Evolutionary conservation across 2,113 vertebrate species (phyloP).

Genomic region (Chascanopsetta lugubris): DNA sequence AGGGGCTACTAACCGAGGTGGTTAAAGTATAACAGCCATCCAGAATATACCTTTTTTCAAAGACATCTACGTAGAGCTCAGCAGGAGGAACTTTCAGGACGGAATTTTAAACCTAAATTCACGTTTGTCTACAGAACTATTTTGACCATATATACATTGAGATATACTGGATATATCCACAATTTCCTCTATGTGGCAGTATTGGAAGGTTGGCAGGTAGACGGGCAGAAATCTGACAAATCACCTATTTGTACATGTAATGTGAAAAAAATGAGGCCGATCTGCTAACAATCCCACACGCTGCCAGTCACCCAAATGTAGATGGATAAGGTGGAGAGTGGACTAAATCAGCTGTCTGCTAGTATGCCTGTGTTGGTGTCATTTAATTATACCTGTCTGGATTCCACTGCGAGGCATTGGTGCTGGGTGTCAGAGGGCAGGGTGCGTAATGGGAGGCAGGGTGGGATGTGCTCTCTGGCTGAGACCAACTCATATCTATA

Average conservation of each 20-base stretch:
- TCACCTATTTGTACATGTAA: slow-evolving; percentile 31
- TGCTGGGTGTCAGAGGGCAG: slow-evolving; percentile 21
- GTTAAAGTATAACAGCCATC: slow-evolving; percentile 59
- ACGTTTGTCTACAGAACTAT: slow-evolving; percentile 1
- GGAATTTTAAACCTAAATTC: slow-evolving; percentile 48
- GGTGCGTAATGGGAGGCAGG: slow-evolving; percentile 49
- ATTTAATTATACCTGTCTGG: slow-evolving; percentile 37
- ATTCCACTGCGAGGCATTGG: slow-evolving; percentile 9
- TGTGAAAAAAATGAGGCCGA: slow-evolving; percentile 32
- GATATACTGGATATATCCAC: not conserved
- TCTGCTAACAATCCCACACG: slow-evolving; percentile 1
- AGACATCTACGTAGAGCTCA: slow-evolving; percentile 35
- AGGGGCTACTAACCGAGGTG: slow-evolving; percentile 60
- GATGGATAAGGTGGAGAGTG: slow-evolving; percentile 53
- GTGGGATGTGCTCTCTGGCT: not conserved
- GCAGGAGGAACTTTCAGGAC: slow-evolving; percentile 23
- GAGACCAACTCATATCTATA: not conserved
- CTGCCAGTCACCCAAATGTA: slow-evolving; percentile 26
- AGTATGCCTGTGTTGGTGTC: slow-evolving; percentile 4
- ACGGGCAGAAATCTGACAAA: slow-evolving; percentile 28
- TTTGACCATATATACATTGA: not conserved
- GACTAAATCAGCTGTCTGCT: slow-evolving; percentile 37
- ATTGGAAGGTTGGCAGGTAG: not conserved
- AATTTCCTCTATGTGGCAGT: not conserved
- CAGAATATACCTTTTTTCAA: slow-evolving; percentile 50